Percentiles rank a stretch among this genome's conserved stretches.
Conservation (phyloP, 2,797 vertebrate species). For the Pseudochirops corinnae region DNA sequence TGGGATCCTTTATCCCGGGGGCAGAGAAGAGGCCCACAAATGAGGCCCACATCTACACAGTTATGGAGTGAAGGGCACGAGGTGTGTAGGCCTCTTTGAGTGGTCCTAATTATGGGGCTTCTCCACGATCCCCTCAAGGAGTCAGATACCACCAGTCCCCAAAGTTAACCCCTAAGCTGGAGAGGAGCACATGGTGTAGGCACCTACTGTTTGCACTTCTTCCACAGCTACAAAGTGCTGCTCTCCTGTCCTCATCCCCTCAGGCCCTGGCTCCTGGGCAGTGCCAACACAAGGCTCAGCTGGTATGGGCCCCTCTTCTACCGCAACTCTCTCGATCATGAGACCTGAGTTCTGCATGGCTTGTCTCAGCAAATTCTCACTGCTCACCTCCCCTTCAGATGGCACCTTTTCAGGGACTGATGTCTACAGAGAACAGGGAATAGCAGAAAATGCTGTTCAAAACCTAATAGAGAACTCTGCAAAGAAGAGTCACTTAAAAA, state of each 20-base stretch:
- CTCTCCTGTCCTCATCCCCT: constrained; percentile 79
- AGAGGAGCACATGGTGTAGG: not conserved
- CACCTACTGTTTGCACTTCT: constrained; percentile 82
- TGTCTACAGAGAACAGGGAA: constrained; percentile 45
- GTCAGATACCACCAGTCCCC: not conserved
- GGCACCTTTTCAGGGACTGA: constrained; percentile 74
- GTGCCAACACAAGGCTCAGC: constrained; percentile 57
- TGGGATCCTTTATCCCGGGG: not conserved
- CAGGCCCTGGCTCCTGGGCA: constrained; percentile 82
- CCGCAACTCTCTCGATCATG: constrained; percentile 87
- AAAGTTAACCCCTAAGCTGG: not conserved
- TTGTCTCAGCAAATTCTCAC: constrained; percentile 94
- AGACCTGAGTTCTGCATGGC: constrained; percentile 97
- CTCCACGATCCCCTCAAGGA: not conserved
- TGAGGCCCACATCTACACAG: not conserved
- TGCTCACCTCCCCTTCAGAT: constrained; percentile 83
- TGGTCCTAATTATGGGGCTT: not conserved
- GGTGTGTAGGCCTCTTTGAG: not conserved
- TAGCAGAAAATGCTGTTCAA: not conserved
- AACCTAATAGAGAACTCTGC: not conserved
- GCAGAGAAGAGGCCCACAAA: not conserved
- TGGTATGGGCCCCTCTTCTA: constrained; percentile 78
- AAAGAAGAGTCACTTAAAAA: not conserved
- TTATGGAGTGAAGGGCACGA: not conserved
- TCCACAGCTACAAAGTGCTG: constrained; percentile 78